Evolutionary conservation across 2,888 invertebrate species (phyloP).

Genomic region (Torymus auratus): DNA sequence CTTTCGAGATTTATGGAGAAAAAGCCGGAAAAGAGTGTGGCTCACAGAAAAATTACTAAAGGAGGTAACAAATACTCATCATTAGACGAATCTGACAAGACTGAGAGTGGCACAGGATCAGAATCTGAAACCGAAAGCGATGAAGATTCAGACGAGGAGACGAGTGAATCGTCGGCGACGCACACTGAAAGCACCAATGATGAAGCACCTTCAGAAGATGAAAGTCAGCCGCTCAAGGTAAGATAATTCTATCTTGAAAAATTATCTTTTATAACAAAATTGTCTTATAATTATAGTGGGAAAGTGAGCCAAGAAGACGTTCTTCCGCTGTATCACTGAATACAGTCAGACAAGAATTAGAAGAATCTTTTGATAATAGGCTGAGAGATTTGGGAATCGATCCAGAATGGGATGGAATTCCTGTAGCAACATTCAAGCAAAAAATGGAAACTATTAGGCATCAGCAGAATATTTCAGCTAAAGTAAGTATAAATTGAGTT

Average conservation of each 20-base stretch:
- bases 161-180: slow-evolving; percentile 57
- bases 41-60: slow-evolving; percentile 38
- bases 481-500: slow-evolving; percentile 75
- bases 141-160: slow-evolving; percentile 42
- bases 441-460: slow-evolving; percentile 80
- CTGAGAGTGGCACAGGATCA: slow-evolving; percentile 58
- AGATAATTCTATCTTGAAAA: too few species aligned
- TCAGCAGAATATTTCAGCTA: slow-evolving; percentile 79
- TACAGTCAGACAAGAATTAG: slow-evolving; percentile 64
- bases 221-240: slow-evolving; percentile 25
- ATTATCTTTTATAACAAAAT: too few species aligned
- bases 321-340: slow-evolving; percentile 57
- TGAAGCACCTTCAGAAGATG: slow-evolving; percentile 35
- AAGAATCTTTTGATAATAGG: slow-evolving; percentile 77
- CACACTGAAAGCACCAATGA: slow-evolving; percentile 60
- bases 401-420: slow-evolving; percentile 81
- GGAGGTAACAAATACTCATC: slow-evolving; percentile 43
- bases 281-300: background rate
- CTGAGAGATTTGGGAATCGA: slow-evolving; percentile 81
- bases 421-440: slow-evolving; percentile 79
- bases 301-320: slow-evolving; percentile 18
- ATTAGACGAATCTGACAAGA: slow-evolving; percentile 60
- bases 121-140: slow-evolving; percentile 50
- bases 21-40: slow-evolving; percentile 14
- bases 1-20: slow-evolving; percentile 23